phyloP scores from a whole-genome alignment of 2,888 invertebrate species.

The Rosalia funebris region DNA sequence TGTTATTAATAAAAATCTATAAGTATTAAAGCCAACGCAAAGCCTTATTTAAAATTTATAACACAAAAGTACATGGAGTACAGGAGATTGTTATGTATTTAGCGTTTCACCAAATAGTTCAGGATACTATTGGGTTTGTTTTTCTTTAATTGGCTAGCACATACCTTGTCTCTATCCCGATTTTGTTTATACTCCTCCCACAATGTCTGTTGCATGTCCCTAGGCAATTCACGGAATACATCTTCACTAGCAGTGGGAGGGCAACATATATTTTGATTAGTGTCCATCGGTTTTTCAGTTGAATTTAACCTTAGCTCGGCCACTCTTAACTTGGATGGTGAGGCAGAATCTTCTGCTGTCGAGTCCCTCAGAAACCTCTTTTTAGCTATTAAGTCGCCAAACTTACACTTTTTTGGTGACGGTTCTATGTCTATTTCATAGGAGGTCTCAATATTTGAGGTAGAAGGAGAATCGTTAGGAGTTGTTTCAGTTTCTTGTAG shows the following conservation, averaged over 20 bases:
- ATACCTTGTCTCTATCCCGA: slow-evolving; percentile 41
- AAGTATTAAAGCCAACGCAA: too few relatives aligned
- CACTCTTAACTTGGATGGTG: slow-evolving; percentile 76
- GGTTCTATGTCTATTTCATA: slow-evolving; percentile 79
- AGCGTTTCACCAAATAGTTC: slow-evolving; percentile 70
- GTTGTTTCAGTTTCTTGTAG: slow-evolving; percentile 48
- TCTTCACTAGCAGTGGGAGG: slow-evolving; percentile 75
- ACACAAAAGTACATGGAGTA: too few relatives aligned
- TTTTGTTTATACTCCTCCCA: slow-evolving; percentile 72
- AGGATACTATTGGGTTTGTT: slow-evolving; percentile 72
- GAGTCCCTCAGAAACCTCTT: slow-evolving; percentile 21
- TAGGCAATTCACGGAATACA: slow-evolving; percentile 77
- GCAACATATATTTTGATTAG: slow-evolving; percentile 59
- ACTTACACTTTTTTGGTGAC: slow-evolving; percentile 76
- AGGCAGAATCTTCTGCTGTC: slow-evolving; percentile 67
- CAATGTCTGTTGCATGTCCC: slow-evolving; percentile 78
- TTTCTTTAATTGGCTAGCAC: slow-evolving; percentile 67
- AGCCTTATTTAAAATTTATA: too few relatives aligned
- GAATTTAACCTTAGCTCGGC: slow-evolving; percentile 74
- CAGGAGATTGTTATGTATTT: too few relatives aligned
- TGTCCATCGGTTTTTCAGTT: slow-evolving; percentile 21
- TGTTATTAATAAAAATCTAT: too few relatives aligned
- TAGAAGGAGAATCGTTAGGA: slow-evolving; percentile 48
- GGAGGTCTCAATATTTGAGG: slow-evolving; percentile 63
- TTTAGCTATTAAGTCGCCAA: slow-evolving; percentile 50